These are phyloP conservation scores for Aphidius ervi DNA, from an alignment of 1,140 invertebrate species.

Conservation along the genomic window DNA sequence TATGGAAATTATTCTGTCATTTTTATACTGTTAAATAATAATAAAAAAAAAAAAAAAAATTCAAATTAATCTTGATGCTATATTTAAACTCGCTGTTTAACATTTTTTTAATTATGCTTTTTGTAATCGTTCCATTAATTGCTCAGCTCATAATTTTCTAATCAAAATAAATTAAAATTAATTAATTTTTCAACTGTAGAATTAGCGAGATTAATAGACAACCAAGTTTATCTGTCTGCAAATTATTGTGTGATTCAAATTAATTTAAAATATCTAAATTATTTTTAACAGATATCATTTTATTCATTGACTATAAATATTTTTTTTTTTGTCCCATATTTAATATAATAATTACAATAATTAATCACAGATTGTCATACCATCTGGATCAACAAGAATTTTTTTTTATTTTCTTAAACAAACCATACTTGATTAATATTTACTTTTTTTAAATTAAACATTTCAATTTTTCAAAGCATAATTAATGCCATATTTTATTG, in stretches of 20 bases:
- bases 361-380: slow-evolving; percentile 51
- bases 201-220: slow-evolving; percentile 21
- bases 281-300: too few relatives aligned
- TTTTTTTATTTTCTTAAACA: slow-evolving; percentile 14
- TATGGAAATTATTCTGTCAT: too few relatives aligned
- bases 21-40: too few relatives aligned
- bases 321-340: too few relatives aligned
- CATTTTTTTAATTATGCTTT: slow-evolving; percentile 8
- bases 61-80: slow-evolving; percentile 51
- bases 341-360: slow-evolving; percentile 1
- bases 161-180: too few relatives aligned
- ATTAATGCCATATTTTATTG: too few relatives aligned
- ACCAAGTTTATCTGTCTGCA: slow-evolving; percentile 4
- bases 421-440: slow-evolving; percentile 1
- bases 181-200: not conserved
- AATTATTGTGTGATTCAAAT: slow-evolving; percentile 12
- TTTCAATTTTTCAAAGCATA: too few relatives aligned
- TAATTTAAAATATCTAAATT: not conserved
- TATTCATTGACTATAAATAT: too few relatives aligned
- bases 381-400: slow-evolving; percentile 44
- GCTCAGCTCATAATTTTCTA: too few relatives aligned
- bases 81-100: slow-evolving; percentile 47
- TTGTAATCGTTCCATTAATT: not conserved
- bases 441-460: too few relatives aligned
- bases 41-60: not conserved